Evolutionary conservation across 2,888 invertebrate species (phyloP), one percentile per base, ranked within the genome.

Genomic region (Xanthia icteritia): DNA sequence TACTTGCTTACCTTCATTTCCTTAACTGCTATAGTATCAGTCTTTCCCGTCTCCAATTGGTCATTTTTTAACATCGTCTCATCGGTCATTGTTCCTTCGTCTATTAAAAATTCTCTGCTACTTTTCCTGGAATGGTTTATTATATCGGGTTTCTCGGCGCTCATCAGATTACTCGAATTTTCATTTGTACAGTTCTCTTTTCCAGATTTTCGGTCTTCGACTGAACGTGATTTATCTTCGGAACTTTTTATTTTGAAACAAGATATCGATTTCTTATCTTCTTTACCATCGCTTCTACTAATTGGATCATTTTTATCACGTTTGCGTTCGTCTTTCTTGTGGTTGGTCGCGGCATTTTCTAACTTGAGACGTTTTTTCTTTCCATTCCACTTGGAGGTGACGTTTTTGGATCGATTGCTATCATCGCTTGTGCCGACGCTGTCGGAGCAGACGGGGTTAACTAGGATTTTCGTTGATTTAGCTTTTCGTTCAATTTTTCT

Each of bases 201-300:
- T 17, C 93, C 94, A 75, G 91, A 94, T 89, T 92, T 95, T 82
- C 91, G 91, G 86, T 96, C 95, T 80, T 95, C 95, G 79, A 92
- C 94, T 76, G 92, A 91, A 86, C 94, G 93, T 91, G 93, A 93
- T 92, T 96, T 96, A 91, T 94, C 93, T 86, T 94, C 94, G 11
- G 94, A 92, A 91, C 92, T 94, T 94, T 95, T 96, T 85, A 96
- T 95, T 95, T 96, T 96, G 90, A 96, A 96, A 92, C 96, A 96
- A 86, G 95, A 95, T 92, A 95, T 93, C 83, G 96, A 94, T 92
- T 93, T 95, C 90, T 95, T 95, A 90, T 95, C 95, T 89, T 94
- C 94, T 86, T 92, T 95, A 82, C 92, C 94, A 86, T 93, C 94
- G 67, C 93, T 92, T 83, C 95, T 93, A 84, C 93, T 94, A 91